Conservation (phyloP, 1,140 invertebrate species). For the Penaeus vannamei region DNA sequence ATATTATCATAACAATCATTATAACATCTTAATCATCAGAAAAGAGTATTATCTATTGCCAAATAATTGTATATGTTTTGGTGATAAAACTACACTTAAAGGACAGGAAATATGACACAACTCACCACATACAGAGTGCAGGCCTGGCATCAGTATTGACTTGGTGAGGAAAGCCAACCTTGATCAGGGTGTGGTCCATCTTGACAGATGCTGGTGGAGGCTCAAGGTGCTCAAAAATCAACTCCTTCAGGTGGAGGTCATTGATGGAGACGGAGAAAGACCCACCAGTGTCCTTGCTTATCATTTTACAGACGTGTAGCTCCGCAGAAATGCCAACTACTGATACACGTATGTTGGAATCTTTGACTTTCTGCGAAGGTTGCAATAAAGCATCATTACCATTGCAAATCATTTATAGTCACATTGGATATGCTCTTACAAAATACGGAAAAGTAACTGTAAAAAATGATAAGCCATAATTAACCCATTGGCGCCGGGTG, state of each 20-base stretch:
- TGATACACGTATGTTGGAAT: constrained; percentile 84
- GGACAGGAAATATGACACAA: background rate
- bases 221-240: constrained; percentile 81
- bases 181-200: constrained; percentile 87
- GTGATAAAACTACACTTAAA: background rate
- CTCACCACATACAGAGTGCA: constrained; percentile 67
- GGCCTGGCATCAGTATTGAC: constrained; percentile 65
- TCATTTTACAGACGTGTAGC: constrained; percentile 87
- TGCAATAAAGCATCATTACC: constrained; percentile 64
- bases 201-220: constrained; percentile 87
- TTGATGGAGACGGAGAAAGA: constrained; percentile 91
- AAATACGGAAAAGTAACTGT: background rate
- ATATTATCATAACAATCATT: no score
- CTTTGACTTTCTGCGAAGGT: constrained; percentile 72
- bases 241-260: constrained; percentile 89
- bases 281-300: constrained; percentile 88
- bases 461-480: no score
- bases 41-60: no score
- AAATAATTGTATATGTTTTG: background rate
- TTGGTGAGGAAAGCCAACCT: constrained; percentile 85
- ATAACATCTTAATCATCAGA: no score
- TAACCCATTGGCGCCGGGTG: no score
- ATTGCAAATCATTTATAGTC: background rate
- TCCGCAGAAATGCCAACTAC: constrained; percentile 97
- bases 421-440: constrained; percentile 4